phyloP scores from a whole-genome alignment of 2,888 invertebrate species.

The Ethmia dodecea region DNA sequence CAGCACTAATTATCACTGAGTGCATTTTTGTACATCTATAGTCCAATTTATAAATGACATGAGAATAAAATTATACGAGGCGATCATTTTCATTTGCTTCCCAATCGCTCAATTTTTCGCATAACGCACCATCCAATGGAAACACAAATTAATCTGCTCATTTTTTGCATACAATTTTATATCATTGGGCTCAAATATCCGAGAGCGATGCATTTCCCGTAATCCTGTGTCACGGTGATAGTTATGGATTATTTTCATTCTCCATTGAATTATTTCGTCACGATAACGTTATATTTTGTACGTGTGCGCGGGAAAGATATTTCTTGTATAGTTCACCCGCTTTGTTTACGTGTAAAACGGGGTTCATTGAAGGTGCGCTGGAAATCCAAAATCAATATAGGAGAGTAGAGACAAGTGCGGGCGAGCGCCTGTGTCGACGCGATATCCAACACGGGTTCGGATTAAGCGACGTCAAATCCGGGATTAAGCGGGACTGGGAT shows the following conservation, averaged over 20 bases:
- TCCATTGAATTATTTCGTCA: slow-evolving; percentile 61
- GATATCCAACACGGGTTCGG: slow-evolving; percentile 82
- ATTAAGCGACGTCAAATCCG: slow-evolving; percentile 80
- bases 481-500: slow-evolving; percentile 73
- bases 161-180: slow-evolving; percentile 75
- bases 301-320: slow-evolving; percentile 31
- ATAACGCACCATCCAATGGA: slow-evolving; percentile 71
- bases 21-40: background rate
- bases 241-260: slow-evolving; percentile 63
- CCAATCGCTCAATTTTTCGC: slow-evolving; percentile 71
- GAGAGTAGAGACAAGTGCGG: slow-evolving; percentile 50
- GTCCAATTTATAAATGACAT: slow-evolving; percentile 45
- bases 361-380: slow-evolving; percentile 40
- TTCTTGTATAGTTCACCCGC: slow-evolving; percentile 35
- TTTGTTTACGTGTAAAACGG: slow-evolving; percentile 36
- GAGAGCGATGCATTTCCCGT: slow-evolving; percentile 57
- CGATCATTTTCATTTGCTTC: slow-evolving; percentile 70
- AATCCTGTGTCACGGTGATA: slow-evolving; percentile 64
- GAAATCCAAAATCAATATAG: slow-evolving; percentile 65
- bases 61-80: slow-evolving; percentile 55
- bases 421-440: slow-evolving; percentile 73
- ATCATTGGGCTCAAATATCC: slow-evolving; percentile 69
- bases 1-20: too few relatives aligned
- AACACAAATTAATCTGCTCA: slow-evolving; percentile 77
- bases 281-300: slow-evolving; percentile 38